Percentiles rank a stretch among this genome's conserved stretches.
phyloP scores from a whole-genome alignment of 2,888 invertebrate species.

The Agrochola litura region DNA sequence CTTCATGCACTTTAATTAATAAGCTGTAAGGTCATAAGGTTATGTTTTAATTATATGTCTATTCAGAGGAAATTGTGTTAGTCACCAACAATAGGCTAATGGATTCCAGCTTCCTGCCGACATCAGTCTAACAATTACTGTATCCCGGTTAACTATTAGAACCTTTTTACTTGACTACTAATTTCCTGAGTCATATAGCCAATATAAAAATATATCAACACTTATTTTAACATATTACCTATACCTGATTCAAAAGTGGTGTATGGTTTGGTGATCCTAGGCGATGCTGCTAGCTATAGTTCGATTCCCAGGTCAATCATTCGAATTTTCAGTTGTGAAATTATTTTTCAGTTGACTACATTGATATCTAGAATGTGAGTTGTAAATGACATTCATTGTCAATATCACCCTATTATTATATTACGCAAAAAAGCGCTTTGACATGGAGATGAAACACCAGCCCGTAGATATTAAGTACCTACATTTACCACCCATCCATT shows the following conservation, averaged over 20 bases:
- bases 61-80: conserved; percentile 40
- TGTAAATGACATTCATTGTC: background rate
- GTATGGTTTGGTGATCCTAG: background rate
- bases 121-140: background rate
- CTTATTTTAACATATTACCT: background rate
- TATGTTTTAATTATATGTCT: conserved; percentile 50
- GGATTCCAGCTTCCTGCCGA: background rate
- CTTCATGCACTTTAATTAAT: conserved; percentile 79
- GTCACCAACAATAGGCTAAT: conserved; percentile 9
- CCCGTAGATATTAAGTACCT: no score
- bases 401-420: background rate
- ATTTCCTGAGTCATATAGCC: no score
- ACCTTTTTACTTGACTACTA: background rate
- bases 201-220: background rate
- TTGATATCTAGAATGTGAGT: background rate
- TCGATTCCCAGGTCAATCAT: background rate
- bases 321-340: background rate
- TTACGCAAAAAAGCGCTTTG: no score
- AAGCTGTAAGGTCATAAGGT: conserved; percentile 69
- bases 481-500: no score
- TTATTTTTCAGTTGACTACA: background rate
- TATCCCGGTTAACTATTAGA: background rate
- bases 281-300: background rate
- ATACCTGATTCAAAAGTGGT: background rate
- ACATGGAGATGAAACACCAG: no score